These are phyloP conservation scores for Dioctria linearis DNA, from an alignment of 2,888 invertebrate genomes.

Conservation along the genomic window DNA sequence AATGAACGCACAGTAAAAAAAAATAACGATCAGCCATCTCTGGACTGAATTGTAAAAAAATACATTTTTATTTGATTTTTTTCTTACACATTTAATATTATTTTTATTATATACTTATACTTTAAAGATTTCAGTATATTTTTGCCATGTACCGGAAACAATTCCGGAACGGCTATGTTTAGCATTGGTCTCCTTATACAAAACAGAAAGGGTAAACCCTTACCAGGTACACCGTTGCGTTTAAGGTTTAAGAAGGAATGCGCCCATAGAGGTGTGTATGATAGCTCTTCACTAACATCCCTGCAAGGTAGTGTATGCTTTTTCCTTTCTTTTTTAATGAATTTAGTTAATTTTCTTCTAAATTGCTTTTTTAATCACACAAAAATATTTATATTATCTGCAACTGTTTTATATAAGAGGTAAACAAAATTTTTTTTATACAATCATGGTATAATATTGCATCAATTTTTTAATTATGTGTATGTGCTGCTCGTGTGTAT, in stretches of 20 bases:
- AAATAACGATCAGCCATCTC: too few species aligned
- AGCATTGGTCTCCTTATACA: conserved; percentile 89
- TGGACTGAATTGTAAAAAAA: background rate
- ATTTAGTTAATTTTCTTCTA: conserved; percentile 26
- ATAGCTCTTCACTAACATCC: conserved; percentile 71
- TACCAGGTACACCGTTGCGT: conserved; percentile 90
- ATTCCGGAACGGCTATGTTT: conserved; percentile 89
- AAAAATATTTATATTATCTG: background rate
- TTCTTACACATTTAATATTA: background rate
- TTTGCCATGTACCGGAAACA: conserved; percentile 89
- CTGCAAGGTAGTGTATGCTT: conserved; percentile 71
- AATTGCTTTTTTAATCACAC: conserved; percentile 55
- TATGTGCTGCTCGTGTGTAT: background rate
- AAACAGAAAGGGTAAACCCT: conserved; percentile 82
- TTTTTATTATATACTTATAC: background rate
- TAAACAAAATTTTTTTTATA: conserved; percentile 1
- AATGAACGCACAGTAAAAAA: too few species aligned
- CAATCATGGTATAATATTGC: too few species aligned
- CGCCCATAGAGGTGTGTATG: conserved; percentile 90
- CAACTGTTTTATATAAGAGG: conserved; percentile 13
- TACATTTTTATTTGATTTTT: background rate
- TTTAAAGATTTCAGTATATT: conserved; percentile 84
- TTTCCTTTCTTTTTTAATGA: conserved; percentile 57
- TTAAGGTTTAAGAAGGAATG: conserved; percentile 93
- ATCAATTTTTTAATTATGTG: too few species aligned